Conservation (phyloP, 2,113 vertebrate species). For the Elgaria multicarinata region DNA sequence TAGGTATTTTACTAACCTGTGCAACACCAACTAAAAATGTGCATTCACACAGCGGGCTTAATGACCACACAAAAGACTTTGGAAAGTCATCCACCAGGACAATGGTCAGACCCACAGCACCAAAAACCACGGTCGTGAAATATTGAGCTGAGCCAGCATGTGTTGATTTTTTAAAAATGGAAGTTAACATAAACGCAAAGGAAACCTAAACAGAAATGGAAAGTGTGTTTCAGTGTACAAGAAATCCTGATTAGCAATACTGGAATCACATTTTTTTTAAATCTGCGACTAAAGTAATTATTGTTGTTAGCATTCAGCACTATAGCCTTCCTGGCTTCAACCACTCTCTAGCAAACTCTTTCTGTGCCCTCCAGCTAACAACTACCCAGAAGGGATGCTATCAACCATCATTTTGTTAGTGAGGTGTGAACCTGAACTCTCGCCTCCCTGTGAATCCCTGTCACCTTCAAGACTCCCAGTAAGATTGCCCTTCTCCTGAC, state of each 20-base stretch:
- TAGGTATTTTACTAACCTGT: constrained; percentile 80
- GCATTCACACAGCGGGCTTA: constrained; percentile 93
- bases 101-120: constrained; percentile 90
- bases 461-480: not conserved
- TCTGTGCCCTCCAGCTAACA: not conserved
- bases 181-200: constrained; percentile 97
- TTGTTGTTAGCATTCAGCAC: not conserved
- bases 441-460: not conserved
- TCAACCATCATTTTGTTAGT: not conserved
- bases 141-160: constrained; percentile 93
- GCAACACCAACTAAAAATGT: constrained; percentile 93
- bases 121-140: constrained; percentile 89
- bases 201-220: constrained; percentile 82
- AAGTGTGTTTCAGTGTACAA: not conserved
- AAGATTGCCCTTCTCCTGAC: not conserved
- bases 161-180: constrained; percentile 95
- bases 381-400: not conserved
- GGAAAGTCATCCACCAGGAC: constrained; percentile 92
- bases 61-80: constrained; percentile 88
- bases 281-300: rapidly evolving
- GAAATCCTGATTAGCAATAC: not conserved
- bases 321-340: not conserved
- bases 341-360: not conserved
- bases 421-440: not conserved
- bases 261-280: not conserved